Conservation (phyloP, 2,113 vertebrate species). For the Asarcornis scutulata region DNA sequence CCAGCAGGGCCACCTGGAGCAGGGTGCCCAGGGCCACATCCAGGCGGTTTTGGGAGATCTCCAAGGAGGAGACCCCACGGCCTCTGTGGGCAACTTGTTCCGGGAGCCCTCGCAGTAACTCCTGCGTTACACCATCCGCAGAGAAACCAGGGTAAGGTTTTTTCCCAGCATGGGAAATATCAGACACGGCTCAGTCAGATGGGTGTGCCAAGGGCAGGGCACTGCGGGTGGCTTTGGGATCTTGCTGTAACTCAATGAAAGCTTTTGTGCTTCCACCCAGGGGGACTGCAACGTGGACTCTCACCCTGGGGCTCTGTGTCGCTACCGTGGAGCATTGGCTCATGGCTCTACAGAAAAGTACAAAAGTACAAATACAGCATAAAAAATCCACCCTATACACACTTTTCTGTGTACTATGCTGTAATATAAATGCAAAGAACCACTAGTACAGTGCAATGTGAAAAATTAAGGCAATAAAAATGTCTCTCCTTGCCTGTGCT, state of each 20-base stretch:
- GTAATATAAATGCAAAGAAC: background rate
- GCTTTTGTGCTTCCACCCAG: background rate
- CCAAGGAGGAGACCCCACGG: no score
- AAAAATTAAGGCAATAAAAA: background rate
- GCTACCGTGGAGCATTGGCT: accelerated
- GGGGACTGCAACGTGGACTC: accelerated
- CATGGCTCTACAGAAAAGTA: background rate
- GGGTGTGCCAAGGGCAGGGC: background rate
- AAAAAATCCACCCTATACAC: background rate
- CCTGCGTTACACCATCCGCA: background rate
- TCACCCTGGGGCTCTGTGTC: background rate
- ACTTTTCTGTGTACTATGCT: background rate
- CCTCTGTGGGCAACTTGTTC: background rate
- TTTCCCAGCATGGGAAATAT: background rate
- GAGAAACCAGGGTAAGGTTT: background rate
- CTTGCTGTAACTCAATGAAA: background rate
- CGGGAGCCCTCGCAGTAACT: background rate
- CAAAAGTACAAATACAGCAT: background rate
- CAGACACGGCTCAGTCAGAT: background rate
- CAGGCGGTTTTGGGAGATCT: no score
- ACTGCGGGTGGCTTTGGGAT: background rate
- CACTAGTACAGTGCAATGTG: background rate
- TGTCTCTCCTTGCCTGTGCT: background rate
- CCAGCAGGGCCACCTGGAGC: no score
- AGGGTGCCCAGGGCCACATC: no score